A percentile compares a stretch with the other conserved stretches of the same genome.
Evolutionary conservation across 2,113 vertebrate genomes (phyloP).

Genomic region (Orthonyx spaldingii): DNA sequence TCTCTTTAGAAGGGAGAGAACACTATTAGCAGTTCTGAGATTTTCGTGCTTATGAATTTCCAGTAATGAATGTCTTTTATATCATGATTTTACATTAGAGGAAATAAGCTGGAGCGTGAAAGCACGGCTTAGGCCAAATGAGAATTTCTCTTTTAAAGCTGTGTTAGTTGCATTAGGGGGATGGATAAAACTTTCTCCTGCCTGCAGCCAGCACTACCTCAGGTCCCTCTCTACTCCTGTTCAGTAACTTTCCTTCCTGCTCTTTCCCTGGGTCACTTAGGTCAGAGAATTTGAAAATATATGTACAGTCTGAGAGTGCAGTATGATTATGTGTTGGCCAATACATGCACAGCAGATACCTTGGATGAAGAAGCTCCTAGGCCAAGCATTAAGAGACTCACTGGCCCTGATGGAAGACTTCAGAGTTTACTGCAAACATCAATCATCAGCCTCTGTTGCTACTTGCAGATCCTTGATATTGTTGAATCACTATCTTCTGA

Average conservation of each 20-base stretch:
- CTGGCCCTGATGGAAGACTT: neutral
- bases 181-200: neutral
- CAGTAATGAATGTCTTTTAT: neutral
- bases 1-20: neutral
- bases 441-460: neutral
- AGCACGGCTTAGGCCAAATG: neutral
- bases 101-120: slow-evolving; percentile 1
- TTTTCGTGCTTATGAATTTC: neutral
- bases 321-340: neutral
- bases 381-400: neutral
- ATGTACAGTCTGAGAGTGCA: fast-evolving
- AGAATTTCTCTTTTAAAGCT: neutral
- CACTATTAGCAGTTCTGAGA: neutral
- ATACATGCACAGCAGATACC: neutral
- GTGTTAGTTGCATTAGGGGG: neutral
- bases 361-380: neutral
- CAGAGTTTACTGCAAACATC: neutral
- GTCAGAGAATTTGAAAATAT: neutral
- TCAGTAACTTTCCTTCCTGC: neutral
- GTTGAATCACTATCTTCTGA: neutral
- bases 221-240: neutral
- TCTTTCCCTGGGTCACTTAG: neutral
- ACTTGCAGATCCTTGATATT: neutral
- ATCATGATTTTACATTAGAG: neutral
- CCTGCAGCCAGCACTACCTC: neutral